Percentiles rank a stretch among this genome's conserved stretches.
Conservation (phyloP, 2,888 invertebrate genomes). For the Blomia tropicalis region DNA sequence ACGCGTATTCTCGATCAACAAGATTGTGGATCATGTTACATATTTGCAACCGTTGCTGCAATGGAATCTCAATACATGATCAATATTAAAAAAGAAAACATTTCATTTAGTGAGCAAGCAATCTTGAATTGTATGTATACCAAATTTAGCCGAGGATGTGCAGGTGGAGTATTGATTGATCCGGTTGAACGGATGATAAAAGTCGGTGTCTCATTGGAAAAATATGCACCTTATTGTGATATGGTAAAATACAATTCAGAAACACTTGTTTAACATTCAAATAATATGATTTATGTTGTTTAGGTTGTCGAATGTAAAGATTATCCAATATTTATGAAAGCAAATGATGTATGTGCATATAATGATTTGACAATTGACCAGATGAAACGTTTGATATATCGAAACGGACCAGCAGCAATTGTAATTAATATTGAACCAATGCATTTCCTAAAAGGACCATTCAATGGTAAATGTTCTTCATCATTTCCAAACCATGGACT, state of each 20-base stretch:
- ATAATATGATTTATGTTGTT: too few relatives aligned
- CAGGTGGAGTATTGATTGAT: not conserved
- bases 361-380: too few relatives aligned
- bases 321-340: too few relatives aligned
- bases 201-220: not conserved
- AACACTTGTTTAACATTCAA: too few relatives aligned
- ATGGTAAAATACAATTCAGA: too few relatives aligned
- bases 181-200: not conserved
- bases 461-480: not conserved
- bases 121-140: not conserved
- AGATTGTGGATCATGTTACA: not conserved
- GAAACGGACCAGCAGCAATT: not conserved
- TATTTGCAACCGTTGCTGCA: not conserved
- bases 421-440: not conserved
- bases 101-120: not conserved
- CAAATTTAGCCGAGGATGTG: not conserved
- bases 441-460: not conserved
- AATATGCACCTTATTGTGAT: too few relatives aligned
- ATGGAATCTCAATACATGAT: slow-evolving; percentile 2
- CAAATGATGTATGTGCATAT: too few relatives aligned
- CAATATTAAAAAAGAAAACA: not conserved
- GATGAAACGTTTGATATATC: too few relatives aligned
- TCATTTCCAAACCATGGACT: not conserved
- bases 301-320: too few relatives aligned
- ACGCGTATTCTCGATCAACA: not conserved